phyloP scores from a whole-genome alignment of 2,888 invertebrate genomes.

The Pristionchus fissidentatus region DNA sequence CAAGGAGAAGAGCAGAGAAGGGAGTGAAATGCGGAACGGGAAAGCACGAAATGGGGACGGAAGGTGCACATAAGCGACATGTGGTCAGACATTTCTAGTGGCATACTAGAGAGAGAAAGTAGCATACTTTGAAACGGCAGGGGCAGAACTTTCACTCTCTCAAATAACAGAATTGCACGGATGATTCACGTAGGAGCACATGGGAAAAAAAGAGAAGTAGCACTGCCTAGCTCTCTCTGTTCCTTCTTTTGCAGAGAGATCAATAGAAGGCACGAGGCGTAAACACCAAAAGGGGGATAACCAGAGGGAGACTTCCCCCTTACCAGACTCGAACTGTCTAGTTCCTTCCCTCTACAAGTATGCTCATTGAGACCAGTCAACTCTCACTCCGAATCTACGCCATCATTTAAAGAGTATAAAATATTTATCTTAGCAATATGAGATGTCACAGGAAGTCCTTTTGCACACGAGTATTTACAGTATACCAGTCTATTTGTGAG shows the following conservation, averaged over 20 bases:
- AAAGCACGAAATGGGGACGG: not conserved
- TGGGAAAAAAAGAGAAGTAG: not conserved
- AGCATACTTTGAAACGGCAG: too few species aligned
- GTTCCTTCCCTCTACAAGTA: not conserved
- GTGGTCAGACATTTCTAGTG: too few species aligned
- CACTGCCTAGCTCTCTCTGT: not conserved
- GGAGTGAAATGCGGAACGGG: not conserved
- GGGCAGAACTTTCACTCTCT: not conserved
- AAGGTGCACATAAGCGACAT: too few species aligned
- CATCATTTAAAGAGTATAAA: not conserved
- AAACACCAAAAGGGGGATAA: not conserved
- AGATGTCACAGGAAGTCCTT: constrained; percentile 5
- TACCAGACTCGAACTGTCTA: not conserved
- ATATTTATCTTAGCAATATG: not conserved
- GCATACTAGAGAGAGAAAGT: too few species aligned
- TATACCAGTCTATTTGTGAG: constrained; percentile 18
- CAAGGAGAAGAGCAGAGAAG: not conserved
- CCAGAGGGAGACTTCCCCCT: too few species aligned
- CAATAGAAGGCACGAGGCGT: constrained; percentile 25
- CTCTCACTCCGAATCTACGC: not conserved
- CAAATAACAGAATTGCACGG: not conserved
- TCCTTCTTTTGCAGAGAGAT: not conserved
- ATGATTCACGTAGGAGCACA: not conserved
- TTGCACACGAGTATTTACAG: constrained; percentile 36
- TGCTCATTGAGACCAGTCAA: not conserved